phyloP scores from a whole-genome alignment of 2,888 invertebrate species.

The Stenodema calcarata region DNA sequence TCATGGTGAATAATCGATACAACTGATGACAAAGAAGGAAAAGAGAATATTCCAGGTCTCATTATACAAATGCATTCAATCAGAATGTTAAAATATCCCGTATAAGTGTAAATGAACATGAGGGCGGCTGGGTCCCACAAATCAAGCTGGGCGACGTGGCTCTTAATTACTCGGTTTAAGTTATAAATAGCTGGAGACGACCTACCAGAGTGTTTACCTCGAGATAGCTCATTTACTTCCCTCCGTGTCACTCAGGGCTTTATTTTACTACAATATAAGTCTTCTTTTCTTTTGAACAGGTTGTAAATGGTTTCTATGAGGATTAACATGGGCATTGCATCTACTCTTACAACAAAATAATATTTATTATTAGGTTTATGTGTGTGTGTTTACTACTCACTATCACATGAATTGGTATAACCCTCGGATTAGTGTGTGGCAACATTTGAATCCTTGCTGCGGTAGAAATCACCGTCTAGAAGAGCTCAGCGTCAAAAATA shows the following conservation, averaged over 20 bases:
- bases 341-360: too few relatives aligned
- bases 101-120: slow-evolving; percentile 10
- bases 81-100: slow-evolving; percentile 18
- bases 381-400: too few relatives aligned
- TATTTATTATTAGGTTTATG: too few relatives aligned
- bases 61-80: slow-evolving; percentile 30
- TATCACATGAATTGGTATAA: too few relatives aligned
- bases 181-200: not conserved
- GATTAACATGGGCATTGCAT: too few relatives aligned
- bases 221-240: not conserved
- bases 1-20: not conserved
- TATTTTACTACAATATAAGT: not conserved
- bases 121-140: slow-evolving; percentile 8
- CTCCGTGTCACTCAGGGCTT: not conserved
- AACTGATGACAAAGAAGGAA: not conserved
- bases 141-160: not conserved
- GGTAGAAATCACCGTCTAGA: too few relatives aligned
- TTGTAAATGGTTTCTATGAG: too few relatives aligned
- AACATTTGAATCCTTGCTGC: too few relatives aligned
- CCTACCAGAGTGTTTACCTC: not conserved
- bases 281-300: not conserved
- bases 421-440: too few relatives aligned
- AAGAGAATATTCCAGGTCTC: not conserved
- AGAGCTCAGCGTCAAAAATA: too few relatives aligned
- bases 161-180: slow-evolving; percentile 25